Conservation (phyloP, 2,888 invertebrate species). For the Leucophora obtusa region DNA sequence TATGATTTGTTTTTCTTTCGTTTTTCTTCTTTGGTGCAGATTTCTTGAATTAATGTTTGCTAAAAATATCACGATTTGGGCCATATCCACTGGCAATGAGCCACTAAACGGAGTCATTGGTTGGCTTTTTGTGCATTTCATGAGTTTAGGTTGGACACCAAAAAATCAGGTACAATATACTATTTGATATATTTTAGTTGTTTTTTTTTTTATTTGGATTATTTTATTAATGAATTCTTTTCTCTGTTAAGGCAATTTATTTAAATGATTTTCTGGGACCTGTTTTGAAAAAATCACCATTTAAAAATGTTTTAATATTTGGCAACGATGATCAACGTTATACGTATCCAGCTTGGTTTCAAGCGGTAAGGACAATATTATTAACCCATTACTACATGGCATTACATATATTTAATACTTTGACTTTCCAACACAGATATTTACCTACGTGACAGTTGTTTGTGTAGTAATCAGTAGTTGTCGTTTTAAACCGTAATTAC, state of each 20-base stretch:
- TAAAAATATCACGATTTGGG: conserved; percentile 87
- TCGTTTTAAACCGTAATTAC: too few relatives aligned
- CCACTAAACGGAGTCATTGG: conserved; percentile 85
- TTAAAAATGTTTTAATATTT: conserved; percentile 84
- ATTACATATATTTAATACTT: too few relatives aligned
- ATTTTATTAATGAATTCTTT: neutral
- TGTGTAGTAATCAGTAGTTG: too few relatives aligned
- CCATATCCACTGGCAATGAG: conserved; percentile 93
- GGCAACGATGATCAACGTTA: conserved; percentile 88
- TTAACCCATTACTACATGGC: too few relatives aligned
- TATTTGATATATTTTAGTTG: neutral
- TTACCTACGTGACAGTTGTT: too few relatives aligned
- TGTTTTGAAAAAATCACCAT: conserved; percentile 81
- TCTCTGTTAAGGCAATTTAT: conserved; percentile 82
- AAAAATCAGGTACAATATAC: conserved; percentile 79
- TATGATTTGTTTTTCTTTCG: neutral
- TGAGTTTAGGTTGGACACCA: conserved; percentile 89
- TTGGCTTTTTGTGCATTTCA: conserved; percentile 81
- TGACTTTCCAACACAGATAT: too few relatives aligned
- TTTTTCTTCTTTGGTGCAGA: conserved; percentile 64
- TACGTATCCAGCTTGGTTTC: conserved; percentile 83
- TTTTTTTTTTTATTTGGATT: neutral
- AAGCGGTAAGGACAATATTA: conserved; percentile 79
- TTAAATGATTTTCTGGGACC: conserved; percentile 87
- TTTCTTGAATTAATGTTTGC: conserved; percentile 86